Percentiles rank a stretch among this genome's conserved stretches.
phyloP scores from a whole-genome alignment of 2,113 vertebrate species.

The Odontesthes bonariensis region DNA sequence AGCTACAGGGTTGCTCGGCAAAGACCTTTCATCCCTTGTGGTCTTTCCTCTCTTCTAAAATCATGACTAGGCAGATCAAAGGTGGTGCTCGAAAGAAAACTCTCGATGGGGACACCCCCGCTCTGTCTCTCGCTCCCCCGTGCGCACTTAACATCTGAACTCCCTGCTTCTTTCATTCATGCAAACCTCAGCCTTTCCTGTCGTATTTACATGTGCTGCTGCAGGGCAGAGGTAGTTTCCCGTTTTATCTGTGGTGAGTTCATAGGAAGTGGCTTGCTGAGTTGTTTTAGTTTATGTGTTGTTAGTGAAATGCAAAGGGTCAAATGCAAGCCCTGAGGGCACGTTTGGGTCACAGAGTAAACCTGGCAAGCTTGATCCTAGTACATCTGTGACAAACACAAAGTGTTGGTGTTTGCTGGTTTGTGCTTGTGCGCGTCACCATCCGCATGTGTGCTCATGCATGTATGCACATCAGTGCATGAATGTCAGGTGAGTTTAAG shows the following conservation, averaged over 20 bases:
- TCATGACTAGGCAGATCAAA: constrained; percentile 80
- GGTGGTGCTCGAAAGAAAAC: constrained; percentile 61
- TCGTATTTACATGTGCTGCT: constrained; percentile 69
- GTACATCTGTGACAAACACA: constrained; percentile 30
- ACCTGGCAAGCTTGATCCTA: constrained; percentile 32
- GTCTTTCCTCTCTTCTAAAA: constrained; percentile 62
- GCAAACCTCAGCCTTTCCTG: constrained; percentile 67
- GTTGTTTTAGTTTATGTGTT: constrained; percentile 84
- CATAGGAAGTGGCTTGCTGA: constrained; percentile 81
- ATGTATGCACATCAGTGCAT: constrained; percentile 49
- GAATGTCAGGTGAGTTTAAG: constrained; percentile 68
- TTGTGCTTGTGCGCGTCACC: not conserved
- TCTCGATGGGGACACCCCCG: constrained; percentile 53
- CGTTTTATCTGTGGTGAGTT: constrained; percentile 68
- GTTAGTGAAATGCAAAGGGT: constrained; percentile 86
- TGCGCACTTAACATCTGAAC: constrained; percentile 79
- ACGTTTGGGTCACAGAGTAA: constrained; percentile 58
- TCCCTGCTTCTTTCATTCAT: constrained; percentile 66
- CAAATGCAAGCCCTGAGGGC: constrained; percentile 76
- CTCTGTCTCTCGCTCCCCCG: constrained; percentile 45
- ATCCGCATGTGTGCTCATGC: constrained; percentile 28
- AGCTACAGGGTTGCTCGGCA: constrained; percentile 13
- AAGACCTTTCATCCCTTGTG: constrained; percentile 43
- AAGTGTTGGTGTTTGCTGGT: constrained; percentile 13
- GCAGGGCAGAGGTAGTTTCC: constrained; percentile 62